These are phyloP conservation scores for Pollenia angustigena DNA, from an alignment of 2,888 invertebrate genomes.

Conservation along the genomic window DNA sequence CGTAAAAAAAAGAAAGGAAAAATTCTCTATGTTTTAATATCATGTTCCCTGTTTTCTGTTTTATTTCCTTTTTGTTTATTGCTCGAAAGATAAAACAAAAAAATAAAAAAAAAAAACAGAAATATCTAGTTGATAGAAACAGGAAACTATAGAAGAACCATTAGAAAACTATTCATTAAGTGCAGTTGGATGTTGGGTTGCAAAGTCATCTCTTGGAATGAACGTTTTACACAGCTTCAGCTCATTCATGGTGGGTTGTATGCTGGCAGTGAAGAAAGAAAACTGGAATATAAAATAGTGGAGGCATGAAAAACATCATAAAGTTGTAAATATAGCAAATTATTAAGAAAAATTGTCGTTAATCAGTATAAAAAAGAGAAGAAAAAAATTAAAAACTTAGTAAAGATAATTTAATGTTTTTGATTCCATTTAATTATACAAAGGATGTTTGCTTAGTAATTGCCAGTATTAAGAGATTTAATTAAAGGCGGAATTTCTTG, in stretches of 20 bases:
- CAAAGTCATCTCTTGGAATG: constrained; percentile 9
- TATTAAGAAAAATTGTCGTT: constrained; percentile 53
- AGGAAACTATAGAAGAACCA: constrained; percentile 65
- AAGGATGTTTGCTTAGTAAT: constrained; percentile 28
- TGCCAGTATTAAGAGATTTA: constrained; percentile 25
- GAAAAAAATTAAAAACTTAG: not conserved
- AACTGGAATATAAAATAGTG: not conserved
- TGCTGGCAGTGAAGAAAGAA: not conserved
- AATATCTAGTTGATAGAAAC: constrained; percentile 28
- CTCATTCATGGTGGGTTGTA: constrained; percentile 34
- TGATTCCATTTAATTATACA: constrained; percentile 24
- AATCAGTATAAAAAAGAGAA: constrained; percentile 3
- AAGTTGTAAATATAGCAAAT: constrained; percentile 43
- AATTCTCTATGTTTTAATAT: not conserved
- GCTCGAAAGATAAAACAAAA: not conserved
- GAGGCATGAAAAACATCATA: constrained; percentile 32
- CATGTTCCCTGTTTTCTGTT: constrained; percentile 34
- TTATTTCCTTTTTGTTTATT: constrained; percentile 46
- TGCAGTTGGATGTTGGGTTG: constrained; percentile 28
- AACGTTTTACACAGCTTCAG: not conserved
- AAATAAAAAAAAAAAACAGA: not conserved
- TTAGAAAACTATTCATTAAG: constrained; percentile 66
- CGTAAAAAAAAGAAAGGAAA: not conserved
- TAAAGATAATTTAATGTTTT: constrained; percentile 8
- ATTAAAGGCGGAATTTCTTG: constrained; percentile 4